Evolutionary conservation across 2,113 vertebrate genomes (phyloP).

Genomic region (Sigmodon hispidus): DNA sequence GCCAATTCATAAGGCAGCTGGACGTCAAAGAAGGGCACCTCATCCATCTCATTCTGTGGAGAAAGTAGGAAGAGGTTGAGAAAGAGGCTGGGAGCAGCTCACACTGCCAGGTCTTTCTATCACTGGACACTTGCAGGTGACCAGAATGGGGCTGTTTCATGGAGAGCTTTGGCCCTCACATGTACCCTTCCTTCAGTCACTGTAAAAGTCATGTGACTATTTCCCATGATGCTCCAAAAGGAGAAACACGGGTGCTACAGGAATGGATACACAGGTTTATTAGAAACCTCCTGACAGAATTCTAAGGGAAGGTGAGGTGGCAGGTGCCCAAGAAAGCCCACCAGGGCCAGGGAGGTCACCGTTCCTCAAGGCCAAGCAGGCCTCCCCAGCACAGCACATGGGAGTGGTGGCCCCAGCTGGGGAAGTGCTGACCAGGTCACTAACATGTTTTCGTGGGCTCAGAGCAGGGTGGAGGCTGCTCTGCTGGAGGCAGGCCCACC

Average conservation of each 20-base stretch:
- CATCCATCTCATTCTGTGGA: conserved; percentile 95
- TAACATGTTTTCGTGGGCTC: conserved; percentile 18
- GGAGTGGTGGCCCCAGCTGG: not conserved
- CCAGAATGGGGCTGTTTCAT: not conserved
- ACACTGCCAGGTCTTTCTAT: not conserved
- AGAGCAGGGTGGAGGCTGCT: not conserved
- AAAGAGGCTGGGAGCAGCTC: not conserved
- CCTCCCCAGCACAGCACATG: not conserved
- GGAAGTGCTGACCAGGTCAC: conserved; percentile 13
- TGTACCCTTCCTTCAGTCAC: not conserved
- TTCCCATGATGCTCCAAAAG: not conserved
- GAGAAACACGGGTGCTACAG: not conserved
- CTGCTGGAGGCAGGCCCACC: not conserved
- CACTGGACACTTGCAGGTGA: not conserved
- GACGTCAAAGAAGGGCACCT: conserved; percentile 97
- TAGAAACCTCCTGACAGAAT: not conserved
- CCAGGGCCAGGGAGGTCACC: not conserved
- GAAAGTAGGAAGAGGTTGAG: not conserved
- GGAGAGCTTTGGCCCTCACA: not conserved
- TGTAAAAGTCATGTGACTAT: not conserved
- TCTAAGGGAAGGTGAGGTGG: not conserved
- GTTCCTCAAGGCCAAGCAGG: not conserved
- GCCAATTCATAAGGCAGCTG: conserved; percentile 96
- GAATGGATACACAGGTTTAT: not conserved
- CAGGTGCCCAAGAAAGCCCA: not conserved